These are phyloP conservation scores for Meloe dianella DNA, from an alignment of 2,888 invertebrate species.

Conservation along the genomic window DNA sequence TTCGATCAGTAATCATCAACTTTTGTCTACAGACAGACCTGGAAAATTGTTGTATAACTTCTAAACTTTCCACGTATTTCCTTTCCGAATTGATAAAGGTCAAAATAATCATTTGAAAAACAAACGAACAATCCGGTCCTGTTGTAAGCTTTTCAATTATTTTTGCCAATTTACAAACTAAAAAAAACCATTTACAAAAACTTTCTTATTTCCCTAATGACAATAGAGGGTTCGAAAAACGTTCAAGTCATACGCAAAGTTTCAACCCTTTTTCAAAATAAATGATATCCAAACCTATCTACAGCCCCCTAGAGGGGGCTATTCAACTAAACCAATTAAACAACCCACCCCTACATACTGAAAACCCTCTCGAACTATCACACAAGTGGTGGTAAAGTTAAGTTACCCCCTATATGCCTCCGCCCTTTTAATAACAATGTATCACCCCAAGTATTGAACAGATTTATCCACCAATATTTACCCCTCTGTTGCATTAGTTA, in stretches of 20 bases:
- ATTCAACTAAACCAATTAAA: constrained; percentile 46
- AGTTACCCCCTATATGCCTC: not conserved
- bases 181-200: not conserved
- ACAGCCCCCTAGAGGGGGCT: constrained; percentile 26
- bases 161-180: not conserved
- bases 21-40: too few species aligned
- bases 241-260: not conserved
- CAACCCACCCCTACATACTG: constrained; percentile 36
- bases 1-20: too few species aligned
- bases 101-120: too few species aligned
- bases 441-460: not conserved
- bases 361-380: not conserved
- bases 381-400: not conserved
- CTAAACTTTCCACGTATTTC: too few species aligned
- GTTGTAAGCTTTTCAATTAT: too few species aligned
- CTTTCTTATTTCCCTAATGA: not conserved
- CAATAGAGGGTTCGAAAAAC: not conserved
- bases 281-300: not conserved
- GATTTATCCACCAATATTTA: not conserved
- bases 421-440: constrained; percentile 11
- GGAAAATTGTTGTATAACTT: too few species aligned
- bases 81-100: too few species aligned
- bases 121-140: too few species aligned
- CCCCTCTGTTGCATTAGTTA: not conserved
- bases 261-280: not conserved